phyloP scores from a whole-genome alignment of 2,797 vertebrate species.

The Gymnodraco acuticeps region DNA sequence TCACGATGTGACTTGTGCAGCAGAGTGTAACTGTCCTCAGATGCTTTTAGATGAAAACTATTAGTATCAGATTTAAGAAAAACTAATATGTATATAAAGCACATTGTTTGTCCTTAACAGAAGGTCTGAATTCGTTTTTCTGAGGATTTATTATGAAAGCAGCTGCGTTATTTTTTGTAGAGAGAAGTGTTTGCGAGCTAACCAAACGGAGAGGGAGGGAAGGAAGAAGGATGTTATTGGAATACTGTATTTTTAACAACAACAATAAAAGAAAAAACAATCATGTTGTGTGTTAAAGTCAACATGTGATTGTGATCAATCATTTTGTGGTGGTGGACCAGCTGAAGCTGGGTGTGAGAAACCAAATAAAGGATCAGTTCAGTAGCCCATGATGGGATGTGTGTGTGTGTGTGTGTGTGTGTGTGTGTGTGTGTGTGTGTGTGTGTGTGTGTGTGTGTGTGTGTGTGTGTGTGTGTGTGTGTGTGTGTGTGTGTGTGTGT shows the following conservation, averaged over 20 bases:
- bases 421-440: constrained; percentile 39
- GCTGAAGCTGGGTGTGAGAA: background rate
- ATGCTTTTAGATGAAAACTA: constrained; percentile 26
- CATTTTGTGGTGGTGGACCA: background rate
- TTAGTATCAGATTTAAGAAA: constrained; percentile 32
- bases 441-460: no score
- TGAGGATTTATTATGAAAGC: constrained; percentile 23
- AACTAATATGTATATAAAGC: constrained; percentile 39
- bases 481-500: constrained; percentile 39
- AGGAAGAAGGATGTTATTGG: constrained; percentile 2
- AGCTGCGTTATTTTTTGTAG: constrained; percentile 23
- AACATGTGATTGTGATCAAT: constrained; percentile 12
- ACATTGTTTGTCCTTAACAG: constrained; percentile 15
- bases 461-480: background rate
- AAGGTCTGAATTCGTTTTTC: background rate
- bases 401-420: constrained; percentile 28
- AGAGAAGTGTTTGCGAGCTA: constrained; percentile 15
- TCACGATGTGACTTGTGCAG: constrained; percentile 36
- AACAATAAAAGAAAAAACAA: constrained; percentile 16
- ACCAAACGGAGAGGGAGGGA: constrained; percentile 8
- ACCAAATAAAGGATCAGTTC: constrained; percentile 8
- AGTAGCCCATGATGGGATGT: background rate
- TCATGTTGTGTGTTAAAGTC: background rate
- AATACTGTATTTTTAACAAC: constrained; percentile 10
- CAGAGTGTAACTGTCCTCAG: constrained; percentile 13